Evolutionary conservation across 2,888 invertebrate genomes (phyloP).

Genomic region (Aphidoletes aphidimyza): DNA sequence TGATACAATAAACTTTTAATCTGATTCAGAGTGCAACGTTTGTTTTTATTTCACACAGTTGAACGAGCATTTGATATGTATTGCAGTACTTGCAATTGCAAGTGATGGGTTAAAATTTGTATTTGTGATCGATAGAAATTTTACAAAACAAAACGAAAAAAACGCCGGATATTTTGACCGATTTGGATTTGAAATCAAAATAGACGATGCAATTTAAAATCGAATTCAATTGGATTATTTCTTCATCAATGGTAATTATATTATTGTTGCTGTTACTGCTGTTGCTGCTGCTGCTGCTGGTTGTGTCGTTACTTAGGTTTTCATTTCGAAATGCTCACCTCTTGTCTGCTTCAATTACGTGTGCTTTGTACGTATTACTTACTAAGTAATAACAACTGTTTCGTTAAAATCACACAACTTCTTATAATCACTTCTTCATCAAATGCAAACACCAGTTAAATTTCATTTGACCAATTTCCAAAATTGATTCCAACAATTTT

Average conservation of each 20-base stretch:
- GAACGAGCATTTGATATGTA: too few species aligned
- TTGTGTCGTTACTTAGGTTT: background rate
- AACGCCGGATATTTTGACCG: slow-evolving; percentile 1
- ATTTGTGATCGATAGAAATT: too few species aligned
- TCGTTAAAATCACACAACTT: too few species aligned
- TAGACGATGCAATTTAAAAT: background rate
- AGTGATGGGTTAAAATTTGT: too few species aligned
- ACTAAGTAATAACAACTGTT: too few species aligned
- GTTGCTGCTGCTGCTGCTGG: background rate
- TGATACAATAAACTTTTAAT: slow-evolving; percentile 25
- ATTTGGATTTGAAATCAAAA: background rate
- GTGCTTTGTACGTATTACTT: too few species aligned
- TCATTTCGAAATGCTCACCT: slow-evolving; percentile 31
- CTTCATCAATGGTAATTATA: background rate
- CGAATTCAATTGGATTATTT: background rate
- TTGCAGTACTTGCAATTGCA: too few species aligned
- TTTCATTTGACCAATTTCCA: too few species aligned
- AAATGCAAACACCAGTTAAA: too few species aligned
- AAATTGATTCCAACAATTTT: too few species aligned
- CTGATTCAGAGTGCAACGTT: background rate
- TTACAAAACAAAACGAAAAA: background rate
- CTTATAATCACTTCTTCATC: too few species aligned
- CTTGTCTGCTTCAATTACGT: background rate
- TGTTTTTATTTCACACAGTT: background rate
- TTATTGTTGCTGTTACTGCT: background rate